Evolutionary conservation across 2,113 vertebrate genomes (phyloP), one percentile per base, ranked within the genome.

Genomic region (Tyrannus savana): DNA sequence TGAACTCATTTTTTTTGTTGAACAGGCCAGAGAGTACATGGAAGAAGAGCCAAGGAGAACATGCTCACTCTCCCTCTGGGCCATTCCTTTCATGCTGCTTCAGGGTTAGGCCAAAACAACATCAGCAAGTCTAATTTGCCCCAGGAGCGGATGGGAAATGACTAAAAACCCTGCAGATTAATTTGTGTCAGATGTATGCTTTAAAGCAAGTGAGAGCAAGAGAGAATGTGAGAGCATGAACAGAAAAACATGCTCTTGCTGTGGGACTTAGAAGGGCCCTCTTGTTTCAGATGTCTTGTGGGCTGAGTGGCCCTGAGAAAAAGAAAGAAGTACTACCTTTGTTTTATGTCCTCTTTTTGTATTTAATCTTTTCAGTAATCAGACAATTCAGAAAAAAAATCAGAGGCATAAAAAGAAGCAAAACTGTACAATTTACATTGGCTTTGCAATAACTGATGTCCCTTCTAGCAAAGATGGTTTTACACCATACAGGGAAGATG

Each of bases 41-140:
- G 91, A 95, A 96, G 95, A 94, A 92, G 93, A 96, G 95, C 95
- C 89, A 96, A 93, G 86, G 55, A 95, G 93, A 95, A 91, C 87
- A 95, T 52, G 72, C 64, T 89, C 47, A 3, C 89, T 84, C 95
- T 93, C 95, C 84, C 89, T 50, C 92, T 91, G 76, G 80, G 87
- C 89, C 73, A 47, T 96, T 96, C 67, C 90, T 97, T 97, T 97
- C 93, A 94, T 89, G 66, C 88, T 92, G 94, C 75, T 90, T 87
- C 84, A 82, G 74, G 88, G 91, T 94, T 93, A 95, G 83, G 80
- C 90, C 90, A 95, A 96, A 97, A 97, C 94, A 96, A 95, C 94
- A 97, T 96, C 96, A 97, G 94, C 97, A 97, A 97, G 93, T 97
- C 95, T 97, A 97, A 97, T 97, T 96, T 95, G 72, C 84, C 92